Conservation (phyloP, 1,140 invertebrate genomes). For the Halictus rubicundus region DNA sequence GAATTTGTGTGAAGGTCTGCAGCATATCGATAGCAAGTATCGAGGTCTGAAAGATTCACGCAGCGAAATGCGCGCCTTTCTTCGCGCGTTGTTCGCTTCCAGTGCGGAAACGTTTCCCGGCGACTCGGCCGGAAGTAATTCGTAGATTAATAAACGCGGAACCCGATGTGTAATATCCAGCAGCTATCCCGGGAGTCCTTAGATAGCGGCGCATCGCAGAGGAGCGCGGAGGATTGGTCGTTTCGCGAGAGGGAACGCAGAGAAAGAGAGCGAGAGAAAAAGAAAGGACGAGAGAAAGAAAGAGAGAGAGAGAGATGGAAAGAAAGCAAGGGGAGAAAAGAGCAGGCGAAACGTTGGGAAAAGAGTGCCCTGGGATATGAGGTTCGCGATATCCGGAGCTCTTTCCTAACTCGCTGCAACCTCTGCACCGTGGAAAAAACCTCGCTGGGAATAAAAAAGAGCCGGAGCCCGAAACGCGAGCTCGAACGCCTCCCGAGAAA, state of each 20-base stretch:
- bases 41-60: too few relatives aligned
- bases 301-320: constrained; percentile 27
- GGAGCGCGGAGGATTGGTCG: constrained; percentile 47
- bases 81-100: neutral
- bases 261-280: constrained; percentile 29
- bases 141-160: constrained; percentile 40
- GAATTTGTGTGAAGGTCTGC: too few relatives aligned
- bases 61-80: too few relatives aligned
- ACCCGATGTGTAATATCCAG: constrained; percentile 29
- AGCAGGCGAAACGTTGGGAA: constrained; percentile 21
- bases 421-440: constrained; percentile 43
- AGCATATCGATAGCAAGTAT: too few relatives aligned
- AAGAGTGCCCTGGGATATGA: constrained; percentile 62
- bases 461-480: constrained; percentile 12
- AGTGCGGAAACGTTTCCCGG: neutral
- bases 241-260: constrained; percentile 54
- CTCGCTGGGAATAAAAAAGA: neutral
- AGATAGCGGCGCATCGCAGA: constrained; percentile 37
- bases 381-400: constrained; percentile 57
- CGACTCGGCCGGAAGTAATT: neutral
- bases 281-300: neutral
- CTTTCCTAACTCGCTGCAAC: constrained; percentile 59
- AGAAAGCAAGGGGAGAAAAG: constrained; percentile 1
- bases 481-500: constrained; percentile 2
- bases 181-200: constrained; percentile 53